These are phyloP conservation scores for Eulithis prunata DNA, from an alignment of 2,888 invertebrate species.

Conservation along the genomic window DNA sequence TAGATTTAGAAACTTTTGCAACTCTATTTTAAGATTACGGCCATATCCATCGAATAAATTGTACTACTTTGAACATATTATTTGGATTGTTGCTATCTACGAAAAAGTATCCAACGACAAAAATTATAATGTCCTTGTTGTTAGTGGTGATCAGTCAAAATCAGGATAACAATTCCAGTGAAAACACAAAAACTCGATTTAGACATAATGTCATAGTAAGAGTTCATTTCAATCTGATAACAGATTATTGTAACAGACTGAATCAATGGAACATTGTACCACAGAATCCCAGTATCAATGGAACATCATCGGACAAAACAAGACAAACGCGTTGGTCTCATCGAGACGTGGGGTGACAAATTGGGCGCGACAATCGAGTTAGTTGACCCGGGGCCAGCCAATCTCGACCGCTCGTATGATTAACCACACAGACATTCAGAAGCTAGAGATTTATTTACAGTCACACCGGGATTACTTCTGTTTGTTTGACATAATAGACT, in stretches of 20 bases:
- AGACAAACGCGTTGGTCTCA: slow-evolving; percentile 59
- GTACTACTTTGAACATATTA: too few species aligned
- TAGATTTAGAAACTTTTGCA: slow-evolving; percentile 31
- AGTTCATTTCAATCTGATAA: slow-evolving; percentile 7
- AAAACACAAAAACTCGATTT: background rate
- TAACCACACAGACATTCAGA: slow-evolving; percentile 49
- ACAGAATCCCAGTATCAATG: slow-evolving; percentile 19
- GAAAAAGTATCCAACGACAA: too few species aligned
- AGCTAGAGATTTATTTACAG: slow-evolving; percentile 25
- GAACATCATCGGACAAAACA: slow-evolving; percentile 37
- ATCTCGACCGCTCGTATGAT: slow-evolving; percentile 62
- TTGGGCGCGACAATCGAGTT: slow-evolving; percentile 81
- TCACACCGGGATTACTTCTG: background rate
- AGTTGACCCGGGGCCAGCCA: slow-evolving; percentile 71
- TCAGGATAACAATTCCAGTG: background rate
- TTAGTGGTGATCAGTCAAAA: too few species aligned
- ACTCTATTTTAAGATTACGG: background rate
- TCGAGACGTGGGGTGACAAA: slow-evolving; percentile 68
- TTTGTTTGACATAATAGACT: too few species aligned
- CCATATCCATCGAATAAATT: too few species aligned
- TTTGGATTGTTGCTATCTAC: too few species aligned
- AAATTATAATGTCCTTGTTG: too few species aligned
- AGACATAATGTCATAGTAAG: background rate
- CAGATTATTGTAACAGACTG: too few species aligned
- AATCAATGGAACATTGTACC: background rate